Base-by-base conservation (phyloP, 2,888 invertebrate species). In the Dryadula phaetusa region DNA sequence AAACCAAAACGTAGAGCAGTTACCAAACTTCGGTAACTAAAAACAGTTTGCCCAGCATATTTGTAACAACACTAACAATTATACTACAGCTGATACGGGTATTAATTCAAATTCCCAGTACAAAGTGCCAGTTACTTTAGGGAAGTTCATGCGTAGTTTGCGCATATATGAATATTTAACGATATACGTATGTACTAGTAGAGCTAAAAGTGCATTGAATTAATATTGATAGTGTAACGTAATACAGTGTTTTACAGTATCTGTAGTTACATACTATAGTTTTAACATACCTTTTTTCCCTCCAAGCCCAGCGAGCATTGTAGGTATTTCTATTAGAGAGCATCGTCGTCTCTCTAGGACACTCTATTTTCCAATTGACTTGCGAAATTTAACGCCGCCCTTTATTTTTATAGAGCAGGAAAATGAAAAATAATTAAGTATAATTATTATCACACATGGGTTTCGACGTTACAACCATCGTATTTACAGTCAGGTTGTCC, bases 21-120 rank as follows among this genome's bases (percentile, higher is more conserved):
- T 40, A 22, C 22, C 8, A 44, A 60, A 60, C 28, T 60, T 60
- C 5, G 28, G 8, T 6, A 66, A 56, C 69, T 65, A 69, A 69
- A 66, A 56, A 47, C 64, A 20, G 56, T 52, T 52, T 47, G 46
- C 32, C 37, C 54, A 68, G 54, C 61, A 46, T 60, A 62, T 60
- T 66, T 58, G 62, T 66, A 60, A 60, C 66, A 63, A 60, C 66
- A 69, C 66, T 62, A 28, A 61, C 66, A 69, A 69, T 69, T 66
- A 69, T 49, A 69, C 63, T 63, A 54, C 63, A 69, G 66, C 68
- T 68, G 68, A 70, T 68, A 70, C 65, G 60, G 40, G 40, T 67
- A 72, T 70, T 72, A 68, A 68, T 70, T 68, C 66, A 67, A 67
- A 72, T 68, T 70, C 63, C 61, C 49, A 64, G 49, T 67, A 70